These are phyloP conservation scores for Spodoptera littoralis DNA, from an alignment of 2,888 invertebrate species.

Conservation along the genomic window DNA sequence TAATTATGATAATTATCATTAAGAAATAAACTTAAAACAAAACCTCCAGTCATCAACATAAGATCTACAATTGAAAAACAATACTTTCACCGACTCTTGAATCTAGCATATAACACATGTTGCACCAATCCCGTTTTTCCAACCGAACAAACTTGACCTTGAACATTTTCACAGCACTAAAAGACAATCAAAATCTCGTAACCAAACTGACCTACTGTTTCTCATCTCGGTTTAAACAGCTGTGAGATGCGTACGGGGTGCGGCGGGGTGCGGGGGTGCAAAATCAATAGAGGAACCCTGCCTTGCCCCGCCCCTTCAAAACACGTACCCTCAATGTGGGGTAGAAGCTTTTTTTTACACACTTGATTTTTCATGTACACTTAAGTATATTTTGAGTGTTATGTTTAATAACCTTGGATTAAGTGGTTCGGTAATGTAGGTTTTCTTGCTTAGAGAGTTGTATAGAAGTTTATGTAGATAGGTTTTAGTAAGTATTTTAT, in stretches of 20 bases:
- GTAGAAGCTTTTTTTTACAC: slow-evolving; percentile 71
- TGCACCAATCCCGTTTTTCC: no score
- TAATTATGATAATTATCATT: no score
- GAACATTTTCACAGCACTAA: neutral
- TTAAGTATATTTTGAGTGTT: slow-evolving; percentile 20
- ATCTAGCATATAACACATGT: no score
- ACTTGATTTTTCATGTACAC: slow-evolving; percentile 61
- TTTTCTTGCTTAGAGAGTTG: neutral
- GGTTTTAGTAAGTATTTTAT: neutral
- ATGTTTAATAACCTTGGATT: slow-evolving; percentile 27
- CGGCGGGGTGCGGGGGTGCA: slow-evolving; percentile 70
- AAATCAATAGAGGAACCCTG: slow-evolving; percentile 83
- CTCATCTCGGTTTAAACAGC: slow-evolving; percentile 78
- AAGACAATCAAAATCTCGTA: slow-evolving; percentile 8
- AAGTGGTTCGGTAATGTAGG: neutral
- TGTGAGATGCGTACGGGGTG: slow-evolving; percentile 80
- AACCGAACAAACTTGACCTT: neutral
- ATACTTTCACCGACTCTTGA: no score
- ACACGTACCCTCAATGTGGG: slow-evolving; percentile 73
- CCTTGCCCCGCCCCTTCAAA: slow-evolving; percentile 72
- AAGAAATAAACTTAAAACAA: no score
- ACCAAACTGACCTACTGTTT: slow-evolving; percentile 56
- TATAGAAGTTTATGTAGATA: neutral
- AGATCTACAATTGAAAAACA: no score
- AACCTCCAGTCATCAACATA: no score